A percentile compares a stretch with the other conserved stretches of the same genome.
Evolutionary conservation across 2,797 vertebrate species (phyloP).

Genomic region (Ptychadena robeensis): DNA sequence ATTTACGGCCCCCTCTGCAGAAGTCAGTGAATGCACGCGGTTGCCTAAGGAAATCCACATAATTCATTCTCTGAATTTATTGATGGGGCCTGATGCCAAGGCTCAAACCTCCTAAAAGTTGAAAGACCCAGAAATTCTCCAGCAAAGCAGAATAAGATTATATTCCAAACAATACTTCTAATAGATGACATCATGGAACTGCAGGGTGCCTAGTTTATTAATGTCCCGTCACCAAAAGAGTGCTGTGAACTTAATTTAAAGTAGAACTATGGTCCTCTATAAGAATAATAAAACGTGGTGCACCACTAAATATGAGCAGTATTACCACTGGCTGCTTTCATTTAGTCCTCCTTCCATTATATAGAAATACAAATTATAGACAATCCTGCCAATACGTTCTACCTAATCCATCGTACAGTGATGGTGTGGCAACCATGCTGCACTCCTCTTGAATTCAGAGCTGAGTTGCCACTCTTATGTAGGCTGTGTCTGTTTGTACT

Average conservation of each 20-base stretch:
- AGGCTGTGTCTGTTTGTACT: too few species aligned
- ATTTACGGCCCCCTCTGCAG: slow-evolving; percentile 18
- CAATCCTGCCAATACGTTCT: too few species aligned
- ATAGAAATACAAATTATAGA: too few species aligned
- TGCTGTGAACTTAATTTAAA: background rate
- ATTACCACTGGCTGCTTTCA: too few species aligned
- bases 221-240: background rate
- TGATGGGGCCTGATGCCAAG: background rate
- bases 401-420: too few species aligned
- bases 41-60: slow-evolving; percentile 19
- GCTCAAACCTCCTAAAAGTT: background rate
- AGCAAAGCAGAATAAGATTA: slow-evolving; percentile 21
- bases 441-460: too few species aligned
- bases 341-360: too few species aligned
- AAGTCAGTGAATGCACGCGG: slow-evolving; percentile 5
- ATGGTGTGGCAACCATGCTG: too few species aligned
- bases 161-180: background rate
- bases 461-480: too few species aligned
- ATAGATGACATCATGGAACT: background rate
- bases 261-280: background rate
- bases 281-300: too few species aligned
- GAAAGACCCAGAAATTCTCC: slow-evolving; percentile 21
- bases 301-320: too few species aligned
- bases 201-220: background rate
- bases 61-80: slow-evolving; percentile 6